Conservation (phyloP, 2,888 invertebrate species). For the Minunthozetes semirufus region DNA sequence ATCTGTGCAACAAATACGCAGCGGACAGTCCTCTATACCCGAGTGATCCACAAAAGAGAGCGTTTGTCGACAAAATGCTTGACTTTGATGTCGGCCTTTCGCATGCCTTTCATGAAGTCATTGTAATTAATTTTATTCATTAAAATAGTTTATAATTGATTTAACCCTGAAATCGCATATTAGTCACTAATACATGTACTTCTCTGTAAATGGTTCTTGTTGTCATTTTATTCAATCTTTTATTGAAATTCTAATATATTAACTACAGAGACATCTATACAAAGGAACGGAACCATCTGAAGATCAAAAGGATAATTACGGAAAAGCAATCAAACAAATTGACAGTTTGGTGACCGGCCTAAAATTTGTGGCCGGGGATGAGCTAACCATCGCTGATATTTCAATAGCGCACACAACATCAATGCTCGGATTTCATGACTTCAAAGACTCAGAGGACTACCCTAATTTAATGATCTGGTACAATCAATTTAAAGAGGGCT, state of each 20-base stretch:
- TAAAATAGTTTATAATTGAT: background rate
- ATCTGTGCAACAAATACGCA: constrained; percentile 69
- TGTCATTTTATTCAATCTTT: too few species aligned
- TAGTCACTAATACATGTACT: too few species aligned
- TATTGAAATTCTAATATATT: background rate
- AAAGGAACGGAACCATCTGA: background rate
- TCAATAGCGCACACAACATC: background rate
- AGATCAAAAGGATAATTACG: background rate
- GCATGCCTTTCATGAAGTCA: background rate
- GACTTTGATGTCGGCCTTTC: constrained; percentile 33
- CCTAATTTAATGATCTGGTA: constrained; percentile 23
- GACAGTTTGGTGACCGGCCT: background rate
- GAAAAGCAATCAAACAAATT: background rate
- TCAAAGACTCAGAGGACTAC: background rate
- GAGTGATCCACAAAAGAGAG: constrained; percentile 61
- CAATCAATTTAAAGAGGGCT: background rate
- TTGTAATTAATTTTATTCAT: background rate
- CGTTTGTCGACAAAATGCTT: constrained; percentile 61
- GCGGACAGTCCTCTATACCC: constrained; percentile 67
- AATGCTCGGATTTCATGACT: background rate
- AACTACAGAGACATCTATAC: background rate
- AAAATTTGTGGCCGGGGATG: background rate
- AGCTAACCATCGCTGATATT: constrained; percentile 26
- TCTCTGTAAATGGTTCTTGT: too few species aligned
- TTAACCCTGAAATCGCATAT: too few species aligned